Base-by-base conservation (phyloP, 2,888 invertebrate species). In the Lasioglossum vierecki region DNA sequence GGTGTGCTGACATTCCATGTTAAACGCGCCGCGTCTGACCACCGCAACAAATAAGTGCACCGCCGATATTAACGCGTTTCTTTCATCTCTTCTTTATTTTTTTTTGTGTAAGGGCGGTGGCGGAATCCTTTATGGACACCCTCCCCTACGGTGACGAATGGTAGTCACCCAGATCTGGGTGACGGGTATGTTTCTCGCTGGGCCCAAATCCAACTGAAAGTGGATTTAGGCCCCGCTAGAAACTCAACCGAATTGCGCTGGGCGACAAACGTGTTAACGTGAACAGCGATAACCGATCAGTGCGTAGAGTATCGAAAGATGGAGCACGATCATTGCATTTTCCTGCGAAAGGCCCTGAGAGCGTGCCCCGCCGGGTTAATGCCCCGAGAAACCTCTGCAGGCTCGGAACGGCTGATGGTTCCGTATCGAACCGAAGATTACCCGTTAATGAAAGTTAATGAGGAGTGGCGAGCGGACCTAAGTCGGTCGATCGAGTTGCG, bases 381-480 rank as follows among this genome's bases (percentile, higher is more conserved):
- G 82, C 6, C 76, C 63, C 30, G 26, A 53, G 66, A 76, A 82
- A 76, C 35, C 76, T 22, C 30, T 15, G 68, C 41, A 39, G 46
- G 46, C 63, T 46, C 39, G 30, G 70, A 78, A 78, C 30, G 70
- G 53, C 68, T 44, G 46, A 77, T 44, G 77, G 57, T 74, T 44
- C 74, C 63, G 70, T 83, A 84, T 70, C 84, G 77, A 83, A 35
- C 35, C 84, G 73, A 84, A 70, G 84, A 84, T 84, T 84, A 84
- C 49, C 73, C 60, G 66, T 84, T 74, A 84, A 83, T 70, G 73
- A 83, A 74, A 84, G 73, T 78, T 78, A 84, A 77, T 18, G 84
- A 83, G 60, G 73, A 84, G 73, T 46, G 77, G 83, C 73, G 68
- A 77, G 46, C 66, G 73, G n/a, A 70, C 18, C 18, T 83, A 84